Evolutionary conservation across 2,113 vertebrate genomes (phyloP).

Genomic region (Ictidomys tridecemlineatus): DNA sequence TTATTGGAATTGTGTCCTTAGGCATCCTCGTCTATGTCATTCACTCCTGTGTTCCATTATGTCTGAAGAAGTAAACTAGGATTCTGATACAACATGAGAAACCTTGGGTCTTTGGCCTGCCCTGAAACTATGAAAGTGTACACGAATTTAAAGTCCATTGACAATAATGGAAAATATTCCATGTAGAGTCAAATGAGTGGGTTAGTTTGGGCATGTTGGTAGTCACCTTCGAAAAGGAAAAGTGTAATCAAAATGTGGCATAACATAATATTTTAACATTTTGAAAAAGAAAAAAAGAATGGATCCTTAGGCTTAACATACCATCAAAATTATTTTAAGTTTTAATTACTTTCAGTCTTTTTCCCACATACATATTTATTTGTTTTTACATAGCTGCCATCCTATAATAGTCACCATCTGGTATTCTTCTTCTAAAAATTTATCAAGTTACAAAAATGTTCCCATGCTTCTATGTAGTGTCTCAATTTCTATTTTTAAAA

Average conservation of each 20-base stretch:
- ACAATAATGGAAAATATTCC: not conserved
- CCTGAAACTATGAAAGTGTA: not conserved
- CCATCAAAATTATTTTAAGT: not conserved
- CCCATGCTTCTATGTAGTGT: not conserved
- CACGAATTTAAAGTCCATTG: not conserved
- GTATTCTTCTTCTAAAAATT: not conserved
- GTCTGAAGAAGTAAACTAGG: not conserved
- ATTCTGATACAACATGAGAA: not conserved
- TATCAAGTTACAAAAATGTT: not conserved
- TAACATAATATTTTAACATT: not conserved
- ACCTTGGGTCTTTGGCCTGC: not conserved
- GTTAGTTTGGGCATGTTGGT: not conserved
- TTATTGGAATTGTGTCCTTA: not conserved
- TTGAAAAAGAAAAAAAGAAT: not conserved
- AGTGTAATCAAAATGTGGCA: not conserved
- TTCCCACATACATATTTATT: not conserved
- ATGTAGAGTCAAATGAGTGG: not conserved
- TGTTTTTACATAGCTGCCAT: not conserved
- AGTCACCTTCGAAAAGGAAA: not conserved
- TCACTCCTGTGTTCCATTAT: not conserved
- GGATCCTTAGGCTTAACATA: not conserved
- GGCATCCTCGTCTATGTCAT: too few relatives aligned
- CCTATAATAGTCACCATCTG: not conserved
- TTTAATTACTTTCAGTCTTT: not conserved
- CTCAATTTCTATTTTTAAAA: not conserved